Conservation (phyloP, 2,888 invertebrate species). For the Amphipyra tragopoginis region DNA sequence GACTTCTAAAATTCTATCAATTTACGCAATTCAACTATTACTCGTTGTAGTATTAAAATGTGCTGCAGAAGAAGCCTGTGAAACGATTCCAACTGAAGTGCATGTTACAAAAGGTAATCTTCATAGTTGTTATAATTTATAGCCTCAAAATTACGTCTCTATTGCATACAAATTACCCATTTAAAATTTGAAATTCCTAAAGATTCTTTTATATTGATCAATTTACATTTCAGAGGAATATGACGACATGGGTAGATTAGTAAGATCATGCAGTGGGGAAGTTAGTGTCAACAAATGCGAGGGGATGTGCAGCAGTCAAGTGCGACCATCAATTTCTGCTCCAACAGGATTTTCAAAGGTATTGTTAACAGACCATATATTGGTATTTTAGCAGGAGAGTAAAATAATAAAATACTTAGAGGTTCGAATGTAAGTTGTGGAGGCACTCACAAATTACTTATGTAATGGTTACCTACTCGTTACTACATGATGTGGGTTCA, state of each 20-base stretch:
- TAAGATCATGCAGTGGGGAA: slow-evolving; percentile 96
- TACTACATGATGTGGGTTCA: too few relatives aligned
- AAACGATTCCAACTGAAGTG: slow-evolving; percentile 95
- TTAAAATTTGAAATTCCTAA: neutral
- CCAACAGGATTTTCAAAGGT: slow-evolving; percentile 97
- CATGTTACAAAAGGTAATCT: slow-evolving; percentile 95
- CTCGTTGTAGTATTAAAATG: slow-evolving; percentile 56
- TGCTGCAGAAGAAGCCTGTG: slow-evolving; percentile 93
- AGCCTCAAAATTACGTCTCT: too few relatives aligned
- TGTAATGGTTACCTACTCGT: too few relatives aligned
- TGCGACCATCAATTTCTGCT: slow-evolving; percentile 96
- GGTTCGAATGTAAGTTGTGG: too few relatives aligned
- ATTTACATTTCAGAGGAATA: slow-evolving; percentile 93
- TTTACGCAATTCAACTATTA: slow-evolving; percentile 55
- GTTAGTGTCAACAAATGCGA: slow-evolving; percentile 98
- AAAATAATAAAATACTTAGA: too few relatives aligned
- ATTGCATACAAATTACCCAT: neutral
- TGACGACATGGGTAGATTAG: slow-evolving; percentile 95
- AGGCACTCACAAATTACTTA: too few relatives aligned
- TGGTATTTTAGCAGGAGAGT: neutral
- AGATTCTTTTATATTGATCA: neutral
- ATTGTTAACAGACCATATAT: slow-evolving; percentile 22
- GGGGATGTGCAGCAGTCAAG: slow-evolving; percentile 97
- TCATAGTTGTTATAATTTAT: too few relatives aligned
- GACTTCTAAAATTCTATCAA: slow-evolving; percentile 44